Evolutionary conservation across 2,888 invertebrate species (phyloP).

Genomic region (Antheraea assamensis): DNA sequence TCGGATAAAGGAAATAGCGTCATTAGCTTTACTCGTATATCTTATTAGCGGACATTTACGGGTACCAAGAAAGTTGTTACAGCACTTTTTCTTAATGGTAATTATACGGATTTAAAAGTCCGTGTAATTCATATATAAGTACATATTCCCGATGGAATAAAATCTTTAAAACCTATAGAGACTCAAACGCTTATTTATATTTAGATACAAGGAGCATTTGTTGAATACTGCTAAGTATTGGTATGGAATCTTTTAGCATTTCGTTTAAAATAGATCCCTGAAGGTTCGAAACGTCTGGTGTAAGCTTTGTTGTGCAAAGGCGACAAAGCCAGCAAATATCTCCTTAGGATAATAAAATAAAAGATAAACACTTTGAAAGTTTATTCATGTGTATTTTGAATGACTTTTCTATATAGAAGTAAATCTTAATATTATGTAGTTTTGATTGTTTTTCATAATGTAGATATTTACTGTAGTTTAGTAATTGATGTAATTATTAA

Average conservation of each 20-base stretch:
- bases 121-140: neutral
- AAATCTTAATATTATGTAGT: neutral
- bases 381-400: slow-evolving; percentile 37
- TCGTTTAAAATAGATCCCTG: slow-evolving; percentile 61
- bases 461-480: neutral
- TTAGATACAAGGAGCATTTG: slow-evolving; percentile 25
- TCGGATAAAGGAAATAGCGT: slow-evolving; percentile 71
- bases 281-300: slow-evolving; percentile 52
- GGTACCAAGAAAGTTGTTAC: slow-evolving; percentile 55
- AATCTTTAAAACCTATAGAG: neutral
- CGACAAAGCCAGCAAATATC: slow-evolving; percentile 55
- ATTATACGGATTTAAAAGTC: neutral
- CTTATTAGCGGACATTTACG: slow-evolving; percentile 67
- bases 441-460: neutral
- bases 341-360: slow-evolving; percentile 60
- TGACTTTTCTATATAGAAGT: neutral
- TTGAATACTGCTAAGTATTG: slow-evolving; percentile 38
- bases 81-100: slow-evolving; percentile 29
- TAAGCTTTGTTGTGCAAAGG: slow-evolving; percentile 58
- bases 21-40: slow-evolving; percentile 78
- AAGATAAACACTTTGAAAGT: slow-evolving; percentile 46
- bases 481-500: neutral
- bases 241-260: slow-evolving; percentile 50
- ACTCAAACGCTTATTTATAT: slow-evolving; percentile 11
- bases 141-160: neutral